Evolutionary conservation across 2,797 vertebrate genomes (phyloP).

Genomic region (Myripristis murdjan): DNA sequence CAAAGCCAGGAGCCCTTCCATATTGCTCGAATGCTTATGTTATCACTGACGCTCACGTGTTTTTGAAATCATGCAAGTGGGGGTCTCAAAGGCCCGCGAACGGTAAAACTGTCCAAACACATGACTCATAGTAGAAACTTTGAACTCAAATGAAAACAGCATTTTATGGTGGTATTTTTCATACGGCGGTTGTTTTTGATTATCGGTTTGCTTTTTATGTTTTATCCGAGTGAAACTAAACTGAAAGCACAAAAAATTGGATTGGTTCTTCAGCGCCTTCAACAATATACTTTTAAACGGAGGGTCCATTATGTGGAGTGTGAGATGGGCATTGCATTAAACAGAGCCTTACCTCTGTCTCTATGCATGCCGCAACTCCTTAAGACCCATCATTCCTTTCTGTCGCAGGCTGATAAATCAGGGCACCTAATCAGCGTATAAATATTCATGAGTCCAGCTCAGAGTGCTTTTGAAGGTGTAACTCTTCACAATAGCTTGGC

Average conservation of each 20-base stretch:
- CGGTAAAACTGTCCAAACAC: too few species aligned
- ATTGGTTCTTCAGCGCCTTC: constrained; percentile 17
- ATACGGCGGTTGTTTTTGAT: background rate
- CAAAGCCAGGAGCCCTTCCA: too few species aligned
- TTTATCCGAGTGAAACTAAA: constrained; percentile 22
- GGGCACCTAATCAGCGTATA: constrained; percentile 84
- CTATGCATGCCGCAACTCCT: constrained; percentile 61
- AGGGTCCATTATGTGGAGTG: constrained; percentile 53
- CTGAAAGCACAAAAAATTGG: constrained; percentile 24
- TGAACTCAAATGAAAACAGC: background rate
- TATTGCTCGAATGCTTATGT: too few species aligned
- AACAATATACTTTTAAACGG: constrained; percentile 48
- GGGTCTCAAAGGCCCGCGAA: too few species aligned
- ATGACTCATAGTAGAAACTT: background rate
- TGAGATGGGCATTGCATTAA: constrained; percentile 53
- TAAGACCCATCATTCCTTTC: constrained; percentile 75
- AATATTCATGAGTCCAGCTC: constrained; percentile 84
- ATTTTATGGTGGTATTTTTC: background rate
- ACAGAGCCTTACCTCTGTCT: constrained; percentile 63
- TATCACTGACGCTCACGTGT: too few species aligned
- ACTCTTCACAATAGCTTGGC: constrained; percentile 83
- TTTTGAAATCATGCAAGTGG: too few species aligned
- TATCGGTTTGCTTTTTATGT: background rate
- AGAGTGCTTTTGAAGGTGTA: constrained; percentile 78
- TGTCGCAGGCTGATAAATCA: constrained; percentile 82